Base-by-base conservation (phyloP, 2,888 invertebrate genomes). In the Barypeithes pellucidus region DNA sequence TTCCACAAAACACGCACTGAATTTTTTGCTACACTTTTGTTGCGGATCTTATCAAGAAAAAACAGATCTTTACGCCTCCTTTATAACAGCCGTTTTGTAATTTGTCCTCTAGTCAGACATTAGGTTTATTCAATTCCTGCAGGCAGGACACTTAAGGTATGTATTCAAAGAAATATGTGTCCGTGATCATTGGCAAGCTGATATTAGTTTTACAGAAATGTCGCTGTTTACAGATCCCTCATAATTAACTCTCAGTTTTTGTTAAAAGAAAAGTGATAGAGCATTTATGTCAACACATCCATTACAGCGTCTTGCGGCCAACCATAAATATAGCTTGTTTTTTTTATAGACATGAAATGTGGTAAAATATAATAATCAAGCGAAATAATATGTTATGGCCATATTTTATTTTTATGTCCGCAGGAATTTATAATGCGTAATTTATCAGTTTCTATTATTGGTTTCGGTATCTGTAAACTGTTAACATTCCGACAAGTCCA, bases 401-500 rank as follows among this genome's bases (percentile, higher is more conserved):
- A 66, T 75, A 69, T 72, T 72, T 54, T n/a, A n/a, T n/a, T 61
- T 75, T 69, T 75, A 68, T 50, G 69, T 66, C 68, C 52, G 16
- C 24, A 43, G 73, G 73, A 75, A 73, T 71, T 61, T 67, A 67
- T 73, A 75, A 75, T 75, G 75, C 36, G 72, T 70, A 75, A 72
- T 73, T 72, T 75, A 75, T 75, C 76, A 74, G 76, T 77, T 79
- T 78, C 79, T 78, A 77, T 79, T 77, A 78, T 80, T 79, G 79
- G 75, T 69, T 72, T 69, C 69, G 72, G 62, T 75, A 76, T 78
- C 76, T 77, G 77, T 75, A 77, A 79, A 79, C 79, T 77, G 77
- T 76, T 78, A 79, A 80, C 80, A 80, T 80, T 81, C 80, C 80
- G 62, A 67, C 78, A 79, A 80, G 67, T 69, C 68, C 52, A 68